These are phyloP conservation scores for Drosophila cognata DNA, from an alignment of 2,888 invertebrate genomes.

Conservation along the genomic window DNA sequence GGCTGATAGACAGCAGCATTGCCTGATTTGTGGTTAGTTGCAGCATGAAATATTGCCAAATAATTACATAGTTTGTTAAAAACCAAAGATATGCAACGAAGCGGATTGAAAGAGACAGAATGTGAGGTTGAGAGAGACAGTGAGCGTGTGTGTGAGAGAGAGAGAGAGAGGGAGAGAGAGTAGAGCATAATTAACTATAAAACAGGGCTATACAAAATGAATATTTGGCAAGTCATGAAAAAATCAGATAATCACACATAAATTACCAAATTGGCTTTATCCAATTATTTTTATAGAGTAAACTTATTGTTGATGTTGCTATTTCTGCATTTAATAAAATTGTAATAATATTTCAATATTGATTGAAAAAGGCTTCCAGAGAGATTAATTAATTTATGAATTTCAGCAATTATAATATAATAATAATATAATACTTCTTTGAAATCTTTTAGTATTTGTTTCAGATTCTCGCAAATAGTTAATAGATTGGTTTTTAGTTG, in stretches of 20 bases:
- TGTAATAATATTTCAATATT: not conserved
- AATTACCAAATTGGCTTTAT: not conserved
- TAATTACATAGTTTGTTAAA: slow-evolving; percentile 38
- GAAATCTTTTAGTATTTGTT: not conserved
- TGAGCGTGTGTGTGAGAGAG: not conserved
- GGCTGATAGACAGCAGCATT: slow-evolving; percentile 47
- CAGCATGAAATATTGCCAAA: slow-evolving; percentile 39
- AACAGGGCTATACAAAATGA: not conserved
- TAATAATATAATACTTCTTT: not conserved
- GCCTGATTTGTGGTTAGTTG: slow-evolving; percentile 45
- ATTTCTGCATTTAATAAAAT: not conserved
- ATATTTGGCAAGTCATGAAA: not conserved
- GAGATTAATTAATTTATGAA: not conserved
- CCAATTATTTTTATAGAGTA: not conserved
- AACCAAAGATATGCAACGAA: not conserved
- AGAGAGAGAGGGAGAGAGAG: not conserved
- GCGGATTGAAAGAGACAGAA: not conserved
- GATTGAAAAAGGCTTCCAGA: not conserved
- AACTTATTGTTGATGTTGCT: not conserved
- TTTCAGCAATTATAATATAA: not conserved
- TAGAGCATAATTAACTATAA: not conserved
- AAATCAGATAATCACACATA: not conserved
- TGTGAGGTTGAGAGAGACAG: not conserved
- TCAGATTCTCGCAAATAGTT: not conserved
- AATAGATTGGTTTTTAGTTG: not conserved